phyloP scores from a whole-genome alignment of 2,113 vertebrate genomes.

The Cyphomyrus plagiostoma region DNA sequence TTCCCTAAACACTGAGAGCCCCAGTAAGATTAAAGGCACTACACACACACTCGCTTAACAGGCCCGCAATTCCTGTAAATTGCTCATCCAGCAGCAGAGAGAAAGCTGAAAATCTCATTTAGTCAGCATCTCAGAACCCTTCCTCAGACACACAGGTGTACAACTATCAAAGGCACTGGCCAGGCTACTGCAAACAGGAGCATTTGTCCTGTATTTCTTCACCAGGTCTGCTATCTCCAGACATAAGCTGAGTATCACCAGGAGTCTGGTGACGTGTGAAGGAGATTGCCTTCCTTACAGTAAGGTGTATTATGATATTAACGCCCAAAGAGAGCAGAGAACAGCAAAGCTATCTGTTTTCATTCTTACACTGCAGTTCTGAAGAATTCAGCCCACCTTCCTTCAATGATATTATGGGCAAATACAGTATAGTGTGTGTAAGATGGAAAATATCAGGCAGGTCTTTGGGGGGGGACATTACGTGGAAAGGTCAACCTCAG shows the following conservation, averaged over 20 bases:
- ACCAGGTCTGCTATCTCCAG: not conserved
- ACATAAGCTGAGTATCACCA: not conserved
- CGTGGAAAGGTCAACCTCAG: not conserved
- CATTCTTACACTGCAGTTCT: not conserved
- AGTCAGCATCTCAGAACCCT: not conserved
- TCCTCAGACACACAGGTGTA: not conserved
- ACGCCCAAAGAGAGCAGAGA: not conserved
- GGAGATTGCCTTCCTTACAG: not conserved
- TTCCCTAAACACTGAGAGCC: not conserved
- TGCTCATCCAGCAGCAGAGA: not conserved
- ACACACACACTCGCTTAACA: not conserved
- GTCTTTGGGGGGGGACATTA: not conserved
- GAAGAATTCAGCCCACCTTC: not conserved
- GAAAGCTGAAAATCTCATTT: not conserved
- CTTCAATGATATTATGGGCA: not conserved
- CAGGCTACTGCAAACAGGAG: not conserved
- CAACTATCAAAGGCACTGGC: not conserved
- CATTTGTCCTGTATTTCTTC: not conserved
- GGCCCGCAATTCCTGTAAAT: not conserved
- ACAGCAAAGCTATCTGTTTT: not conserved
- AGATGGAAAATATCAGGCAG: not conserved
- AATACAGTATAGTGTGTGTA: not conserved
- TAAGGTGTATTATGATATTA: not conserved
- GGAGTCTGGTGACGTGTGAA: not conserved
- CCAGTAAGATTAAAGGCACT: not conserved